Percentiles rank a stretch among this genome's conserved stretches.
Evolutionary conservation across 2,113 vertebrate genomes (phyloP).

Genomic region (Vanacampus margaritifer): DNA sequence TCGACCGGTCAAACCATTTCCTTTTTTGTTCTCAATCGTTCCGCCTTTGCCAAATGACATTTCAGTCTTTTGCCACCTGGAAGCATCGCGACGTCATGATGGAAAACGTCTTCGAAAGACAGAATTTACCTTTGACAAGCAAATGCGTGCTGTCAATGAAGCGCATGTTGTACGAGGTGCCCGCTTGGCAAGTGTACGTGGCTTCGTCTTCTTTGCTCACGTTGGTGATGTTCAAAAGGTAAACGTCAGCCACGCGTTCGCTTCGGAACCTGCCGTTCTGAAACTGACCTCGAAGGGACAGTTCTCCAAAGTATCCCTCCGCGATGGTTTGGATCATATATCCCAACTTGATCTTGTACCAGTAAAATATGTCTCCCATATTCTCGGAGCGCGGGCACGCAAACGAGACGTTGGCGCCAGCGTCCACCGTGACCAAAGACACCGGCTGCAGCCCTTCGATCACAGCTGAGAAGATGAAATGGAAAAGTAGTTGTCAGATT

Average conservation of each 20-base stretch:
- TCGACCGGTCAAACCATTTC: no score
- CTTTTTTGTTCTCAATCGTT: not conserved
- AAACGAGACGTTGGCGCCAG: not conserved
- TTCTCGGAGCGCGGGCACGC: not conserved
- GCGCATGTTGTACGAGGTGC: not conserved
- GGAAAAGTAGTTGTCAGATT: not conserved
- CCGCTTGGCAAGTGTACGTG: constrained; percentile 3
- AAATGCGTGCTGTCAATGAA: constrained; percentile 1
- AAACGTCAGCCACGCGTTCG: not conserved
- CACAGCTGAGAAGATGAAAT: not conserved
- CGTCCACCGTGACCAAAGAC: not conserved
- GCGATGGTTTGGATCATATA: not conserved
- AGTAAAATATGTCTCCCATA: constrained; percentile 5
- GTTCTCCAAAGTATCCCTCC: constrained; percentile 2
- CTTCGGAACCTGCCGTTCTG: not conserved
- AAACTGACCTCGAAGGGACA: not conserved
- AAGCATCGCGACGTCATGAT: not conserved
- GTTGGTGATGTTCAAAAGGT: constrained; percentile 5
- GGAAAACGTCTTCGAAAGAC: no score
- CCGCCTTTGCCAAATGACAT: not conserved
- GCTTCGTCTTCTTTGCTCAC: constrained; percentile 7
- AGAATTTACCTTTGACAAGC: not conserved
- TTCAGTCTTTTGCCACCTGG: not conserved
- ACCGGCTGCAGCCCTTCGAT: not conserved
- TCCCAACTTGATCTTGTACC: not conserved